phyloP scores from a whole-genome alignment of 1,140 invertebrate species.

The Sminthurinus signatus region DNA sequence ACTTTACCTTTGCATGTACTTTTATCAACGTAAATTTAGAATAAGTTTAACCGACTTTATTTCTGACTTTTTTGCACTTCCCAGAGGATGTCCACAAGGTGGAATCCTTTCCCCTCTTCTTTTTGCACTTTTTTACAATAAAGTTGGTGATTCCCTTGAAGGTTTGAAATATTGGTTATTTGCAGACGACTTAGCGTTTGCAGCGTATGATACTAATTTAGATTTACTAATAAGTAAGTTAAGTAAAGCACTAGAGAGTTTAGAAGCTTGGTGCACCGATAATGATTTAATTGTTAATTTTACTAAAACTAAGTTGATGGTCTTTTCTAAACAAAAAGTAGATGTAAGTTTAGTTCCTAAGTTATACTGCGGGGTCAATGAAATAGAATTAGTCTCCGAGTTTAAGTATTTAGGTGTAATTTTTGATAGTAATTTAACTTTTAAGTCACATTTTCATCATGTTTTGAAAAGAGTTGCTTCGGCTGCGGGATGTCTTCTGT shows the following conservation, averaged over 20 bases:
- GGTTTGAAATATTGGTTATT: not conserved
- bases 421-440: too few relatives aligned
- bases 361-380: too few relatives aligned
- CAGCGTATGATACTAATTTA: not conserved
- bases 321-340: too few relatives aligned
- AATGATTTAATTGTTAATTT: not conserved
- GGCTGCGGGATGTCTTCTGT: too few relatives aligned
- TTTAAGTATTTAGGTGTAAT: too few relatives aligned
- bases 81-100: not conserved
- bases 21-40: not conserved
- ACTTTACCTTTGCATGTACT: not conserved
- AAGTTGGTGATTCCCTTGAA: not conserved
- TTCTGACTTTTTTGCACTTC: not conserved
- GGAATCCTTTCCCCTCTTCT: not conserved
- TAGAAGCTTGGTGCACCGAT: not conserved
- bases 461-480: too few relatives aligned
- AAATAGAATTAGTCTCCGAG: too few relatives aligned
- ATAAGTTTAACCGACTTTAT: not conserved
- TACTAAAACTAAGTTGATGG: not conserved
- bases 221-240: not conserved
- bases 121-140: not conserved
- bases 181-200: constrained; percentile 3
- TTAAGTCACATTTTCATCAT: too few relatives aligned
- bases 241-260: not conserved
- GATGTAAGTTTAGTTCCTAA: too few relatives aligned